Base-by-base conservation (phyloP, 2,888 invertebrate genomes). In the Zygaena filipendulae region DNA sequence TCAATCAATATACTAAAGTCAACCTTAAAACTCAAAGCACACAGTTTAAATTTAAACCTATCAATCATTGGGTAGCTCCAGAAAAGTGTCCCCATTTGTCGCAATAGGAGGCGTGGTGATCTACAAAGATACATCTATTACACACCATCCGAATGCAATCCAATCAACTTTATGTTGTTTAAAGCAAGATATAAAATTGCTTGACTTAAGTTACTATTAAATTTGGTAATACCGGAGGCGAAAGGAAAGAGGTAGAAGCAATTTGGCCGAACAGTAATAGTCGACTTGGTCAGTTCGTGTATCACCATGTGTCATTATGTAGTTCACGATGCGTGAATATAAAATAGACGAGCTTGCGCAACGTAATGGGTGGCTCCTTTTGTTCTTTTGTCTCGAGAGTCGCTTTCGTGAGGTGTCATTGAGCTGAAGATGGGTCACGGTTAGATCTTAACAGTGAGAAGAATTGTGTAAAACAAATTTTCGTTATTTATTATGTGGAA, bases 21-120 rank as follows among this genome's bases (percentile, higher is more conserved):
- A n/a, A n/a, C n/a, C n/a, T n/a, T n/a, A n/a, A n/a, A n/a, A n/a
- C n/a, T n/a, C n/a, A n/a, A n/a, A n/a, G n/a, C n/a, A n/a, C n/a
- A n/a, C n/a, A n/a, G n/a, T n/a, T n/a, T n/a, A n/a, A n/a, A n/a
- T n/a, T n/a, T n/a, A n/a, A n/a, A n/a, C n/a, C n/a, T n/a, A n/a
- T n/a, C n/a, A n/a, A n/a, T n/a, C n/a, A n/a, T n/a, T n/a, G n/a
- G n/a, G 16, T 16, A 47, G 36, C 35, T 38, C 38, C 52, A 52
- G 59, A 60, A 69, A 67, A 69, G 40, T 71, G 75, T 75, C 74
- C 60, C 60, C 58, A 55, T 61, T 70, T 71, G 70, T 70, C 72
- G 63, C 69, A 68, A 67, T 40, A 52, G 63, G 43, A 56, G 74
- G 74, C 75, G 72, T 69, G 71, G 64, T 61, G 58, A 51, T 59